phyloP scores from a whole-genome alignment of 2,888 invertebrate species.

The Conus canariensis region DNA sequence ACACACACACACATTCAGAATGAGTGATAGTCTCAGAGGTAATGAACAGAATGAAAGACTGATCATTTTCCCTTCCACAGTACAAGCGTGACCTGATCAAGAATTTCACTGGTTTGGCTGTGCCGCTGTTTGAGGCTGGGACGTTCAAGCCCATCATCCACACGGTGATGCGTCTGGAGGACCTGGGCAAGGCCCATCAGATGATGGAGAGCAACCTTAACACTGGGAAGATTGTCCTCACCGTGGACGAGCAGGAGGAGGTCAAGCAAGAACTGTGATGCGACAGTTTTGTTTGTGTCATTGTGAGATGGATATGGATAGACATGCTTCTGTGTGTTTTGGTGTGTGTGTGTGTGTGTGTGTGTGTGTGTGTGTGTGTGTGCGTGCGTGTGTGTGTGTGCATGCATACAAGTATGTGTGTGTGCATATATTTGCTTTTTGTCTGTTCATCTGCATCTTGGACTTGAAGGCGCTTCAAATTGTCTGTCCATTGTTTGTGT shows the following conservation, averaged over 20 bases:
- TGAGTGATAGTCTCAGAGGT: too few species aligned
- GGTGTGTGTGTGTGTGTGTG: background rate
- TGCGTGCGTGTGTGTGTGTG: too few species aligned
- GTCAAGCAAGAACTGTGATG: slow-evolving; percentile 54
- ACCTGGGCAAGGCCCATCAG: slow-evolving; percentile 73
- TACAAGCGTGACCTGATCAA: slow-evolving; percentile 74
- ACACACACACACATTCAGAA: background rate
- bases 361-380: background rate
- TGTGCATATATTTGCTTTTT: background rate
- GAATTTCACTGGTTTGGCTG: slow-evolving; percentile 64
- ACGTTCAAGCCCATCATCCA: slow-evolving; percentile 72
- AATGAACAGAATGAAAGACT: too few species aligned
- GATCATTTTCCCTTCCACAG: slow-evolving; percentile 55
- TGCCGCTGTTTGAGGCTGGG: slow-evolving; percentile 69
- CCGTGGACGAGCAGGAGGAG: slow-evolving; percentile 60
- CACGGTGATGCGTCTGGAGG: slow-evolving; percentile 66
- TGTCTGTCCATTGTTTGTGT: too few species aligned
- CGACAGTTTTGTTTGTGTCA: background rate
- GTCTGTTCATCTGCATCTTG: too few species aligned
- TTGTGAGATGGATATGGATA: background rate
- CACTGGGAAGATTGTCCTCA: slow-evolving; percentile 75
- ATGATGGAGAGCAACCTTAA: slow-evolving; percentile 76
- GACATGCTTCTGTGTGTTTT: background rate
- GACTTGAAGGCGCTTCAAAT: too few species aligned
- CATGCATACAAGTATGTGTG: background rate